Evolutionary conservation across 2,888 invertebrate genomes (phyloP).

Genomic region (Caenorhabditis sp.): DNA sequence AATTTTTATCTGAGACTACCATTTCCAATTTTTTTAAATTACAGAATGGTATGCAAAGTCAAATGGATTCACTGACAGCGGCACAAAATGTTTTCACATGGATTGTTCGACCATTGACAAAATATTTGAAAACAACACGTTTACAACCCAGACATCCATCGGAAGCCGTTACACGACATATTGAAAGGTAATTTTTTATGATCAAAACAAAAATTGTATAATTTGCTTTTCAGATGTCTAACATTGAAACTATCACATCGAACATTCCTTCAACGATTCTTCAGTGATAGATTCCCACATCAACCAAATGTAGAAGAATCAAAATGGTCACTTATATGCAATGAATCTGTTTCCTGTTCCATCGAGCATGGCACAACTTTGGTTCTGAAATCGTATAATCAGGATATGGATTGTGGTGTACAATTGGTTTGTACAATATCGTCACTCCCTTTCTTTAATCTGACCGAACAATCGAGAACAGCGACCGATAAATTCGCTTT

Average conservation of each 20-base stretch:
- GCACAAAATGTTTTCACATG: constrained; percentile 97
- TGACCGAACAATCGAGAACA: constrained; percentile 81
- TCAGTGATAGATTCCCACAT: constrained; percentile 73
- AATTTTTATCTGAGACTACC: neutral
- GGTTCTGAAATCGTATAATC: constrained; percentile 78
- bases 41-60: constrained; percentile 77
- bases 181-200: constrained; percentile 40
- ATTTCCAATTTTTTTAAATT: neutral
- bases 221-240: constrained; percentile 78
- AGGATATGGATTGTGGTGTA: constrained; percentile 82
- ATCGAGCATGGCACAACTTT: constrained; percentile 85
- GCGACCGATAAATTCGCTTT: constrained; percentile 50
- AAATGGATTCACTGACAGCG: constrained; percentile 92
- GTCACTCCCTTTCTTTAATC: constrained; percentile 88
- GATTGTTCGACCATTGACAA: constrained; percentile 92
- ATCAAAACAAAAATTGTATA: neutral
- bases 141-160: constrained; percentile 95
- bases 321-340: constrained; percentile 80
- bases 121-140: constrained; percentile 89
- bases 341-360: constrained; percentile 79
- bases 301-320: constrained; percentile 74
- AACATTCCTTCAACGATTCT: constrained; percentile 92
- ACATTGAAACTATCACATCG: constrained; percentile 91
- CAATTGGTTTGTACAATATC: constrained; percentile 87
- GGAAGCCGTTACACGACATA: constrained; percentile 75